Evolutionary conservation across 1,140 invertebrate species (phyloP), one percentile per base, ranked within the genome.

Genomic region (Aphelenchoides fujianensis): DNA sequence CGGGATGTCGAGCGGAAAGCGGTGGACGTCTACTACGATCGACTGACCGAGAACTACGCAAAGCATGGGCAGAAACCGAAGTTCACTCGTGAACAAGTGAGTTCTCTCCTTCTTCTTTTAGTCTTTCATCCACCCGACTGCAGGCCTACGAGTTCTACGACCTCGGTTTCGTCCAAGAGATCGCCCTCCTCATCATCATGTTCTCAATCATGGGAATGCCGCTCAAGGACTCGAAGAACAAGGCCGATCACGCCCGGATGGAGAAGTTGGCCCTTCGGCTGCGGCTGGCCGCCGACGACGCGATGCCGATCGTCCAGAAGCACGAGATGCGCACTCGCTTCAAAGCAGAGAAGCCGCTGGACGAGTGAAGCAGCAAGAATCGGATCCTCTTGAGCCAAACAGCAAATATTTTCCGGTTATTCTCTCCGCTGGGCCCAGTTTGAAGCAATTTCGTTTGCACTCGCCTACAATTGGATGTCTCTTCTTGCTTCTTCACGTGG

Each of bases 21-120:
- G 3, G 32, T 66, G 27, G 36, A 66, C 31, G 16, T 37, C 1
- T 66, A 32, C 53, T 35, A 66, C 7, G 63, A 66, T 66, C 32
- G 32, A 27, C 32, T 66, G 2, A 35, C 63, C 63, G 1, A 64
- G 3, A 12, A n/a, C 27, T 66, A 36, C 63, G 32, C 16, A 16
- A 35, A 66, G 34, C 63, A 30, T n/a, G 63, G 63, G 23, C 9
- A 64, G 7, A 35, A 55, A 32, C 55, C 55, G 19, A 59, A 59
- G 5, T 19, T 59, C 23, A 59, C 55, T 30, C 55, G 55, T 5
- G 55, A 59, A 48, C 41, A 48, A 48, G 41, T 48, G 12, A 12
- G 41, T 48, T 48, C 23, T n/a, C 12, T 48, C 41, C 41, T 23
- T 12, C 41, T 12, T 16, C 12, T 48, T 48, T 23, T 48, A 48